Base-by-base conservation (phyloP, 2,797 vertebrate genomes). In the Heliangelus exortis region DNA sequence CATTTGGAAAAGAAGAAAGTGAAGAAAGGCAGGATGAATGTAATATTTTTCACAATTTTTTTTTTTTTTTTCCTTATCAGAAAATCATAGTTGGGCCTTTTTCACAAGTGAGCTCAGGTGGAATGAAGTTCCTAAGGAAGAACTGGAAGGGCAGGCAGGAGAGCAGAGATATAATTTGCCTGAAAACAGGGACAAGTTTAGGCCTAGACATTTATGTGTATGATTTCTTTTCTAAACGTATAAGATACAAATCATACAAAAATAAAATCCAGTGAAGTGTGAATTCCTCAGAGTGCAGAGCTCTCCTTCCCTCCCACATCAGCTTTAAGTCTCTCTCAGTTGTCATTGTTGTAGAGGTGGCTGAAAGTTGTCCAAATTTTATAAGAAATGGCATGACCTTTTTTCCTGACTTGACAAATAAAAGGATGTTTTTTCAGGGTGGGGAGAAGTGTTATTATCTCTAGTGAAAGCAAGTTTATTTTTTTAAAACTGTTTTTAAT, bases 401-500 rank as follows among this genome's bases (percentile, higher is more conserved):
- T 95, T 84, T 95, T 94, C 73, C 80, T 91, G 82, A 89, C 82
- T 91, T 91, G 87, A 95, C 81, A 94, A 95, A 95, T 87, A 95
- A 89, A 92, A 85, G 54, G 68, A 92, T 95, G 78, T 87, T 94
- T 93, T 93, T 87, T 89, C 89, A 92, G 93, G 92, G 87, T 84
- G 85, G 74, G 57, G 80, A 96, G 91, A 87, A 95, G 55, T 91
- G 93, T 95, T 93, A 81, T 95, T 93, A 90, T 93, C 95, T 90
- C 58, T 81, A 84, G 91, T 93, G 91, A 96, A 92, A 96, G 94
- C 80, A 81, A 93, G 83, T 94, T 92, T 92, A 48, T 93, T 96
- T 94, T 93, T 93, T 92, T 68, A 25, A 62, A 87, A 77, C 68
- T 55, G 50, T 87, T 94, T 94, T 87, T 88, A 92, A 81, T 76